Base-by-base conservation (phyloP, 1,140 invertebrate genomes). In the Luehdorfia chinensis region DNA sequence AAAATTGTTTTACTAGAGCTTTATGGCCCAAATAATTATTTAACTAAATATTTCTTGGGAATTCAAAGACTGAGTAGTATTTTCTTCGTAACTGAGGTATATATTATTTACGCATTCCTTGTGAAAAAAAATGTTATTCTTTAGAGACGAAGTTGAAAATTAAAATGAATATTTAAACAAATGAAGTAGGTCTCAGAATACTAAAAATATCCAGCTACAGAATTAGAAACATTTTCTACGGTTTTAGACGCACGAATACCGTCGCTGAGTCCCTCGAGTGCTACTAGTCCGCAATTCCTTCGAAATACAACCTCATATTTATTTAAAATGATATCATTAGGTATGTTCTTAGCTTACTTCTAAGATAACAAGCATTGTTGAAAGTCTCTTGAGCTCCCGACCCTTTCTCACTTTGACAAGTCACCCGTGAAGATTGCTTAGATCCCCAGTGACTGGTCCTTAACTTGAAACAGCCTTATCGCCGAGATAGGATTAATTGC, bases 331-430 rank as follows among this genome's bases (percentile, higher is more conserved):
- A 67, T 81, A 79, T 80, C 79, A 80, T 83, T 80, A 78, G 51
- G 59, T 62, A 64, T 62, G 70, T 77, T 79, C 74, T 81, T 72
- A 70, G 64, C 64, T 75, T 71, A 71, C 65, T 79, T 79, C 62
- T 75, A 66, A 78, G 76, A 80, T 84, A 85, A 85, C 81, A 83
- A 85, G 81, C 78, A 81, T 85, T 85, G 81, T 85, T 83, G 78
- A 81, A 76, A 78, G 70, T 83, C 77, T 81, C 80, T 79, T 67
- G 73, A 78, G 76, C 59, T 71, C 69, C 67, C 67, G 79, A 85
- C 81, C 81, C 81, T 83, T 83, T 78, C 77, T 75, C 66, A 61
- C 81, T 85, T 85, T 85, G 81, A 85, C 78, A 76, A 85, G 75
- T 83, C 78, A 78, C 72, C 77, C 78, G 78, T 85, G 63, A 85